Percentiles rank a stretch among this genome's conserved stretches.
phyloP scores from a whole-genome alignment of 2,888 invertebrate species.

The Sminthurides aquaticus region DNA sequence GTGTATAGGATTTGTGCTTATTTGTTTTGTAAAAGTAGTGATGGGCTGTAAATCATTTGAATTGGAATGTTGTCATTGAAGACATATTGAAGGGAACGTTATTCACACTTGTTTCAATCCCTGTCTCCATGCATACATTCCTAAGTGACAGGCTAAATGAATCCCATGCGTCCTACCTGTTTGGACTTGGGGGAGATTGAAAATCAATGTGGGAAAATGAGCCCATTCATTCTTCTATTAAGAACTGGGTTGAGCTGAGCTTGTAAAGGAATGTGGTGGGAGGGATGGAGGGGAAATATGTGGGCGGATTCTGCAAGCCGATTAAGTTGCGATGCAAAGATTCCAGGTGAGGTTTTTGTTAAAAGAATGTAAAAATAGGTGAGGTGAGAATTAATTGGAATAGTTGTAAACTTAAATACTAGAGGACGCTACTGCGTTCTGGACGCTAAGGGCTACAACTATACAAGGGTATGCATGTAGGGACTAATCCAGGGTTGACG shows the following conservation, averaged over 20 bases:
- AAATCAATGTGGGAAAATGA: not conserved
- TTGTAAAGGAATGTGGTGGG: not conserved
- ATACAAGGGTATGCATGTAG: too few relatives aligned
- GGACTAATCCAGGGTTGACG: not conserved
- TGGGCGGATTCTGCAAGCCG: not conserved
- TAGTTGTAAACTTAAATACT: not conserved
- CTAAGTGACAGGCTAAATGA: not conserved
- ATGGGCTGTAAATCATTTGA: not conserved
- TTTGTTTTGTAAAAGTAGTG: too few relatives aligned
- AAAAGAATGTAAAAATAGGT: not conserved
- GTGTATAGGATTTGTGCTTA: too few relatives aligned
- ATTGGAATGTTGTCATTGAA: not conserved
- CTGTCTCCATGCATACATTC: not conserved
- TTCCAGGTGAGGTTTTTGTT: not conserved
- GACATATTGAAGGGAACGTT: not conserved
- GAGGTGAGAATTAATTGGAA: not conserved
- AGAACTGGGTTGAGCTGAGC: not conserved
- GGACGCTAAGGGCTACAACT: too few relatives aligned
- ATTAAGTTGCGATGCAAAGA: too few relatives aligned
- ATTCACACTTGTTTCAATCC: not conserved
- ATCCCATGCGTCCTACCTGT: too few relatives aligned
- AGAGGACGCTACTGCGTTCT: not conserved
- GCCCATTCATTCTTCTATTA: not conserved
- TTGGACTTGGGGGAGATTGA: too few relatives aligned
- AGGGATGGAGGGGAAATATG: not conserved